These are phyloP conservation scores for Callorhinus ursinus DNA, from an alignment of 2,113 vertebrate genomes.

Conservation along the genomic window DNA sequence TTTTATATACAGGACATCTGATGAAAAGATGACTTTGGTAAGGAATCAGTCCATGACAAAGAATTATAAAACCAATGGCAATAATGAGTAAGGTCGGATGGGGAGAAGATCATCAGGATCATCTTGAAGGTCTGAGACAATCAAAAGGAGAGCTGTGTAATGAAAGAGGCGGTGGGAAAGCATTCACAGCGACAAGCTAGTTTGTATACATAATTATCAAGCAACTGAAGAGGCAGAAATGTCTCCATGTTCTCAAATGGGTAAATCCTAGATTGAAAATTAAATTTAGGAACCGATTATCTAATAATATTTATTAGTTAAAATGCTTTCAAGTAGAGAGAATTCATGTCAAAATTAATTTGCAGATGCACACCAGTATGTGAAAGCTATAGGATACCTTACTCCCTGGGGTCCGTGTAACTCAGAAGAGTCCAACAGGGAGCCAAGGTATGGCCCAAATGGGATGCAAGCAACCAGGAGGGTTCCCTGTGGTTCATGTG, in stretches of 20 bases:
- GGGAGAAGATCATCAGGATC: background rate
- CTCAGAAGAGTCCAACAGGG: background rate
- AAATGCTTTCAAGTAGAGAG: background rate
- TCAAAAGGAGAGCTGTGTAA: background rate
- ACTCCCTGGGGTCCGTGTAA: background rate
- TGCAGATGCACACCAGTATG: background rate
- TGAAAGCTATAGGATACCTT: background rate
- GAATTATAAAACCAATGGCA: background rate
- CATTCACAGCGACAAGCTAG: background rate
- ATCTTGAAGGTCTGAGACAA: background rate
- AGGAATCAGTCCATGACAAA: background rate
- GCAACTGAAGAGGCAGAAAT: background rate
- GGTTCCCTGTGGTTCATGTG: background rate
- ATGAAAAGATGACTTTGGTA: background rate
- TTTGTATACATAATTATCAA: background rate
- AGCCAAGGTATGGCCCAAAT: background rate
- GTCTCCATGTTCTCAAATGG: background rate
- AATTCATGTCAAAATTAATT: background rate
- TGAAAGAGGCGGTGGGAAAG: fast-evolving
- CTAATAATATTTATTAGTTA: background rate
- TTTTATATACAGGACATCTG: background rate
- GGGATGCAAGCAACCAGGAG: background rate
- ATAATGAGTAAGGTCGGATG: background rate
- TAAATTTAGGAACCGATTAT: background rate
- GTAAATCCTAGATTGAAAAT: background rate